These are phyloP conservation scores for Carassius auratus DNA, from an alignment of 2,113 vertebrate genomes.

Conservation along the genomic window DNA sequence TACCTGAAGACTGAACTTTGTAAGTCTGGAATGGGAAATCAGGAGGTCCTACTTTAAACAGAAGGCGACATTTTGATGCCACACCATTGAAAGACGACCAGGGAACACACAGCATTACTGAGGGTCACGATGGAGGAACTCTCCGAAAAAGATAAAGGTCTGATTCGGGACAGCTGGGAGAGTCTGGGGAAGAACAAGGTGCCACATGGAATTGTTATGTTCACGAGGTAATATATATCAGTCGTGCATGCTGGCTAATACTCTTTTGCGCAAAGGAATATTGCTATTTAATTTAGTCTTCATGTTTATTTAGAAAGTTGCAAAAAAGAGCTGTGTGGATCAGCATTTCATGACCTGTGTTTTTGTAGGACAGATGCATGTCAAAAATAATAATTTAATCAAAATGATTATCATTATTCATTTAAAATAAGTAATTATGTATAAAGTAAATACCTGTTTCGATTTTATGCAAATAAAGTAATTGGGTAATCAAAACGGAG, in stretches of 20 bases:
- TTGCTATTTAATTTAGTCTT: background rate
- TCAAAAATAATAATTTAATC: background rate
- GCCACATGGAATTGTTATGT: conserved; percentile 87
- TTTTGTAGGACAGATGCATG: background rate
- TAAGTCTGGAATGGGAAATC: conserved; percentile 49
- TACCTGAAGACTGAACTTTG: conserved; percentile 58
- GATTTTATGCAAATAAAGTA: background rate
- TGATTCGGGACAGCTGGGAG: conserved; percentile 92
- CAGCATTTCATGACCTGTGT: background rate
- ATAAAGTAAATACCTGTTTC: background rate
- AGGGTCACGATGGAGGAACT: conserved; percentile 72
- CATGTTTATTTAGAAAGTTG: conserved; percentile 35
- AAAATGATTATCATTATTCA: background rate
- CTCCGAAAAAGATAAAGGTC: conserved; percentile 81
- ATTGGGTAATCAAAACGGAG: background rate
- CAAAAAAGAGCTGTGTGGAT: background rate
- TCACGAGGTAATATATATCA: conserved; percentile 80
- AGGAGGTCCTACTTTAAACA: conserved; percentile 50
- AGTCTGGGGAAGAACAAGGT: conserved; percentile 85
- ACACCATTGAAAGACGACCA: conserved; percentile 29
- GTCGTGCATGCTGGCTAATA: background rate
- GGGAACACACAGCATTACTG: conserved; percentile 27
- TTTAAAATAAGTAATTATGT: too few relatives aligned
- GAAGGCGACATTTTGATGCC: conserved; percentile 34
- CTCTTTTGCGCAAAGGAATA: background rate